Evolutionary conservation across 2,113 vertebrate genomes (phyloP).

Genomic region (Monopterus albus): DNA sequence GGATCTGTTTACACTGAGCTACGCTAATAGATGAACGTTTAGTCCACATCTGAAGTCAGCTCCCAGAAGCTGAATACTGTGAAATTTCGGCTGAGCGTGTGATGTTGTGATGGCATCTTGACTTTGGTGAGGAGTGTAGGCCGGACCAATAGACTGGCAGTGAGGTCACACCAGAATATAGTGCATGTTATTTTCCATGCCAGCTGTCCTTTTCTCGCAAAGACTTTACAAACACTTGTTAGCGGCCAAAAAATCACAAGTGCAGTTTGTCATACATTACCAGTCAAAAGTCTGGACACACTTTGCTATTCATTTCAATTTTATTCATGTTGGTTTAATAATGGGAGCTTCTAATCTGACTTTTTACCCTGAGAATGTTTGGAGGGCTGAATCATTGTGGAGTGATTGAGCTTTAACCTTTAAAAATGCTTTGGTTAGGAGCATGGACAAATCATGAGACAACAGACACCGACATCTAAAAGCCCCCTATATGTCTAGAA

Average conservation of each 20-base stretch:
- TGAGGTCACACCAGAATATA: slow-evolving; percentile 44
- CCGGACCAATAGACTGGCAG: slow-evolving; percentile 16
- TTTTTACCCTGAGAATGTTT: not conserved
- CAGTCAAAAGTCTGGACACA: too few relatives aligned
- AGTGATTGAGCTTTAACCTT: too few relatives aligned
- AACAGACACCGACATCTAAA: too few relatives aligned
- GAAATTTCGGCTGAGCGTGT: slow-evolving; percentile 21
- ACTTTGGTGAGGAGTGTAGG: slow-evolving; percentile 1
- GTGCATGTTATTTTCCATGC: slow-evolving; percentile 32
- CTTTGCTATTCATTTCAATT: too few relatives aligned
- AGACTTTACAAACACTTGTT: too few relatives aligned
- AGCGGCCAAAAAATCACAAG: too few relatives aligned
- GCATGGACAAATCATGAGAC: too few relatives aligned
- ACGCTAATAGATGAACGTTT: slow-evolving; percentile 12
- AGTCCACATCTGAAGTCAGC: slow-evolving; percentile 25
- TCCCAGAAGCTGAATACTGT: slow-evolving; percentile 24
- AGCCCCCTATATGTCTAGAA: too few relatives aligned
- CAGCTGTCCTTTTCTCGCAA: slow-evolving; percentile 59
- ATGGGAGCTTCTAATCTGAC: not conserved
- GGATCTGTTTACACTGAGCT: slow-evolving; percentile 8
- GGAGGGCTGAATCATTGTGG: too few relatives aligned
- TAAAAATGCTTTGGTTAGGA: too few relatives aligned
- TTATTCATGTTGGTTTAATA: not conserved
- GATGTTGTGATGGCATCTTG: slow-evolving; percentile 34
- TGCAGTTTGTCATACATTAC: too few relatives aligned